These are phyloP conservation scores for Geotrypetes seraphini DNA, from an alignment of 2,797 vertebrate species.

Conservation along the genomic window DNA sequence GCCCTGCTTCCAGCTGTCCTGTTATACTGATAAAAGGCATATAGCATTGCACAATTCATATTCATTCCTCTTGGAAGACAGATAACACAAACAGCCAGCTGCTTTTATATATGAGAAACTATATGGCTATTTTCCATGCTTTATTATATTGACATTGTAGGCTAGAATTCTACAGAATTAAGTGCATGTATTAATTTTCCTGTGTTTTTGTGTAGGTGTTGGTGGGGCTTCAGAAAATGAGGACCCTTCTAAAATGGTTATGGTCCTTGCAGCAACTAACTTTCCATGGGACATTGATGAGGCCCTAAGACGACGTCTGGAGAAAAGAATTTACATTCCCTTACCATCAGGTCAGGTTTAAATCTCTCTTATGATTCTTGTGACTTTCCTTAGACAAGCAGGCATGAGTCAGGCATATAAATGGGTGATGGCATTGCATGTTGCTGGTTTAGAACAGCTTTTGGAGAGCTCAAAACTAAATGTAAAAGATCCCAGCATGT, in stretches of 20 bases:
- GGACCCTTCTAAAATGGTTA: constrained; percentile 97
- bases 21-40: no score
- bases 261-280: constrained; percentile 96
- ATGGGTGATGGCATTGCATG: no score
- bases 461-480: no score
- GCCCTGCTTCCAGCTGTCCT: no score
- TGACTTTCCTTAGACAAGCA: no score
- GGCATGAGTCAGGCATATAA: no score
- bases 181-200: accelerated
- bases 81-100: no score
- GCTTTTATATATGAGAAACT: neutral
- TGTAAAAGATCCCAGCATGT: no score
- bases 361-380: neutral
- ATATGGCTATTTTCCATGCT: accelerated
- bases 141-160: no score
- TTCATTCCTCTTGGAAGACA: no score
- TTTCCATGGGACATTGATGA: constrained; percentile 99
- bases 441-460: no score
- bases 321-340: constrained; percentile 97
- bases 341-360: constrained; percentile 78
- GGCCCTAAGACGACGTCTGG: constrained; percentile 83
- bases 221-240: constrained; percentile 87
- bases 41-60: no score
- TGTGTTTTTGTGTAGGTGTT: constrained; percentile 64
- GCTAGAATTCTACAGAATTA: neutral